Evolutionary conservation across 2,113 vertebrate genomes (phyloP).

Genomic region (Anarhynchus alexandrinus): DNA sequence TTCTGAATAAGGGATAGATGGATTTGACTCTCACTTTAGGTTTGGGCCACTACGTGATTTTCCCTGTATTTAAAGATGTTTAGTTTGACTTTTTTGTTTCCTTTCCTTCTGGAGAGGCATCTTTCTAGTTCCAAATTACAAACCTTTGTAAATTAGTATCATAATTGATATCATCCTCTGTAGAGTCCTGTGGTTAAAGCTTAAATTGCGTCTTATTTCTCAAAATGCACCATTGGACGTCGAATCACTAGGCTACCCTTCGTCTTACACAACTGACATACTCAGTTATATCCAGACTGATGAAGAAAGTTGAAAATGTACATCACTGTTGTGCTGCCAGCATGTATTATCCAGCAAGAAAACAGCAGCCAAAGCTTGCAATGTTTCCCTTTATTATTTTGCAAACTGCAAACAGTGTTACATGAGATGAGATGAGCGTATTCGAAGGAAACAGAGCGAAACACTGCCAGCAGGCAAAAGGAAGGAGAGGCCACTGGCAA

Average conservation of each 20-base stretch:
- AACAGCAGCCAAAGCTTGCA: not conserved
- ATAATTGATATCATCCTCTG: not conserved
- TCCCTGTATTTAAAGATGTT: not conserved
- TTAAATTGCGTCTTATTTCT: not conserved
- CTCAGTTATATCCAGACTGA: not conserved
- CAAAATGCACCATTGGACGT: not conserved
- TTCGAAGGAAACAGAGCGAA: not conserved
- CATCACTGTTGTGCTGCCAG: not conserved
- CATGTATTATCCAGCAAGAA: not conserved
- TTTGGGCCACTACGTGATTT: not conserved
- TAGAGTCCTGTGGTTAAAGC: not conserved
- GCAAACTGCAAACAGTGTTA: not conserved
- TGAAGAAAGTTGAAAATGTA: not conserved
- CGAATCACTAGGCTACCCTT: not conserved
- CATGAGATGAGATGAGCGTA: not conserved
- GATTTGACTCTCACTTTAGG: not conserved
- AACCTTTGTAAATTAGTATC: not conserved
- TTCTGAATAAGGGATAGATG: not conserved
- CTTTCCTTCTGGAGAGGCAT: not conserved
- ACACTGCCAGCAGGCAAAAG: not conserved
- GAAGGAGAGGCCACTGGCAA: not conserved
- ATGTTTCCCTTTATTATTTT: not conserved
- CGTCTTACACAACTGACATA: not conserved
- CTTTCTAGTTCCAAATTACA: not conserved
- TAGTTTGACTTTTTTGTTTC: not conserved